phyloP scores from a whole-genome alignment of 2,113 vertebrate genomes.

The Benitochromis conjunctus region DNA sequence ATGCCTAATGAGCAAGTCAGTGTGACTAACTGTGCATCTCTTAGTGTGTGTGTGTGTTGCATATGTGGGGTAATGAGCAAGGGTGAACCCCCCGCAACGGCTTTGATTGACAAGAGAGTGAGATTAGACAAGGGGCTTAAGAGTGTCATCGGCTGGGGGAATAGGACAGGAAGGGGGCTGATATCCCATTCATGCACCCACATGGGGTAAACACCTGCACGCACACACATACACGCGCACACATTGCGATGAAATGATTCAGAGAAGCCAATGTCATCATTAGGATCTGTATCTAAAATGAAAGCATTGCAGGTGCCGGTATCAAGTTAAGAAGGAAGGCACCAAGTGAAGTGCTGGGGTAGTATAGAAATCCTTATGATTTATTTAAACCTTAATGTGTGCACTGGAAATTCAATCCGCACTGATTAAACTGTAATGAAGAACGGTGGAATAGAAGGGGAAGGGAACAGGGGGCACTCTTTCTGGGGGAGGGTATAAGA shows the following conservation, averaged over 20 bases:
- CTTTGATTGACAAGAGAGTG: constrained; percentile 16
- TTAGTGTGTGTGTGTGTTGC: background rate
- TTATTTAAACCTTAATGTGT: constrained; percentile 31
- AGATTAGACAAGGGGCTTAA: background rate
- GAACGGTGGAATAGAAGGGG: background rate
- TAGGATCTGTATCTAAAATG: constrained; percentile 11
- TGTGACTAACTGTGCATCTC: background rate
- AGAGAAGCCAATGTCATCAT: constrained; percentile 19
- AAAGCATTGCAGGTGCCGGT: background rate
- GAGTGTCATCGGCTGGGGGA: background rate
- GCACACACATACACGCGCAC: background rate
- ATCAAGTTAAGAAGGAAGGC: background rate
- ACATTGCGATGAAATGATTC: background rate
- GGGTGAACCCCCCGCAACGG: background rate
- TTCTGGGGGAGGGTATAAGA: background rate
- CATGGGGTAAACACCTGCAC: background rate
- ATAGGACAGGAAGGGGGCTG: background rate
- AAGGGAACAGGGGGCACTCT: background rate
- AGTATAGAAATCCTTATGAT: constrained; percentile 3
- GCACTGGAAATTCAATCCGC: constrained; percentile 11
- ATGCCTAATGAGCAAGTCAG: constrained; percentile 8
- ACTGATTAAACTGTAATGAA: constrained; percentile 35
- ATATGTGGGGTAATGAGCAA: background rate
- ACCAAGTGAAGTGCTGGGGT: background rate
- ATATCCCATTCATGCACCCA: background rate